Percentiles rank a stretch among this genome's conserved stretches.
These are phyloP conservation scores for Meghimatium bilineatum DNA, from an alignment of 2,888 invertebrate species.

Conservation along the genomic window DNA sequence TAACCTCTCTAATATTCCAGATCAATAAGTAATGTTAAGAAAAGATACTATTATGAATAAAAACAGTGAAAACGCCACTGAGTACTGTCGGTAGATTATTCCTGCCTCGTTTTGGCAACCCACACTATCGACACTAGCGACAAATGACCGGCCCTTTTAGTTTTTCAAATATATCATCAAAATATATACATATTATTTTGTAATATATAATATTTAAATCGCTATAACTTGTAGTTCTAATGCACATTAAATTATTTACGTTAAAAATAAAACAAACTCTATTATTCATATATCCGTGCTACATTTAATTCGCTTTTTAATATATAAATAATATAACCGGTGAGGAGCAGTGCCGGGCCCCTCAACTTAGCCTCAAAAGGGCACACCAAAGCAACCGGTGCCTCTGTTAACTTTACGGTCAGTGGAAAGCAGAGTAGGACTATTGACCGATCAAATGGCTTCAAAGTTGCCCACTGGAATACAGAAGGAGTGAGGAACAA, in stretches of 20 bases:
- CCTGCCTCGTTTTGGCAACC: constrained; percentile 61
- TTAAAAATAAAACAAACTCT: neutral
- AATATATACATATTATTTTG: neutral
- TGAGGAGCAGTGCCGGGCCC: too few species aligned
- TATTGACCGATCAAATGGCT: too few species aligned
- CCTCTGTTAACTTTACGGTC: too few species aligned
- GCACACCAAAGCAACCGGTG: too few species aligned
- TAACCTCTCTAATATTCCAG: neutral
- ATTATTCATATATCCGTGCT: neutral
- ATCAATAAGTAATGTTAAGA: neutral
- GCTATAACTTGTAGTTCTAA: neutral
- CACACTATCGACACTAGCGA: constrained; percentile 43
- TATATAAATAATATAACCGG: too few species aligned
- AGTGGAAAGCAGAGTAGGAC: too few species aligned
- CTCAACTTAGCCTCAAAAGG: too few species aligned
- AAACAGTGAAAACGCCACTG: neutral
- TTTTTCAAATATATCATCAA: neutral
- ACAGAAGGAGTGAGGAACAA: too few species aligned
- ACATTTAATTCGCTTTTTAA: neutral
- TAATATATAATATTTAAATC: neutral
- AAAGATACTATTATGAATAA: neutral
- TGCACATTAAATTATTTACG: neutral
- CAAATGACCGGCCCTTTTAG: constrained; percentile 59
- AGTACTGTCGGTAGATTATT: neutral
- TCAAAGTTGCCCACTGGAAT: too few species aligned